Evolutionary conservation across 2,888 invertebrate genomes (phyloP).

Genomic region (Chloroclystis v-ata): DNA sequence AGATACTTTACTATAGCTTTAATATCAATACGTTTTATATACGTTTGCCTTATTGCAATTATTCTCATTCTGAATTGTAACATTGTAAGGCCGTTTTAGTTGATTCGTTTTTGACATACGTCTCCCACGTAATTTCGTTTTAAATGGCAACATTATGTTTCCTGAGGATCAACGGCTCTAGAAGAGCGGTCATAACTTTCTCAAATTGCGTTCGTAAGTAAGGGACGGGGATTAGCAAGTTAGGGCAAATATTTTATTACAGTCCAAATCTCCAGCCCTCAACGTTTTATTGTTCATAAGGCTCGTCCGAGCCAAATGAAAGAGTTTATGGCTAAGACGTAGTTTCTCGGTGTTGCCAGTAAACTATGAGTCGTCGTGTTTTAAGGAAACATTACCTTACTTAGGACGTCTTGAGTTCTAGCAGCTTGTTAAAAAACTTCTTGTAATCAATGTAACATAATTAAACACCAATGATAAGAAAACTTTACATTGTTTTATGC

Average conservation of each 20-base stretch:
- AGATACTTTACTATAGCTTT: no score
- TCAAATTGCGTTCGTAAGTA: slow-evolving; percentile 75
- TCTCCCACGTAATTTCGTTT: slow-evolving; percentile 23
- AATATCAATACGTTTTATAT: no score
- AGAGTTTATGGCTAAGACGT: slow-evolving; percentile 75
- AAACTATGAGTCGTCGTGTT: slow-evolving; percentile 41
- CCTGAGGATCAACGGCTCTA: slow-evolving; percentile 39
- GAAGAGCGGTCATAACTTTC: slow-evolving; percentile 62
- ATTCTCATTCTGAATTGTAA: slow-evolving; percentile 27
- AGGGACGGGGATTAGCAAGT: slow-evolving; percentile 76
- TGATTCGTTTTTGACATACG: slow-evolving; percentile 21
- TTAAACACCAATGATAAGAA: no score
- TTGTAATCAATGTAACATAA: no score
- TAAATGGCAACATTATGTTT: slow-evolving; percentile 35
- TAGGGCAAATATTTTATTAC: slow-evolving; percentile 79
- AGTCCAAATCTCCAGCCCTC: slow-evolving; percentile 77
- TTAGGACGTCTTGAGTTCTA: no score
- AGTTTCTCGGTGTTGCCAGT: slow-evolving; percentile 68
- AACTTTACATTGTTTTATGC: no score
- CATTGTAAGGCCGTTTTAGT: slow-evolving; percentile 17
- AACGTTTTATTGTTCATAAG: slow-evolving; percentile 79
- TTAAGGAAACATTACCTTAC: slow-evolving; percentile 24
- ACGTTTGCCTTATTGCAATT: no score
- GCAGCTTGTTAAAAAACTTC: no score
- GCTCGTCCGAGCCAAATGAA: slow-evolving; percentile 78